Evolutionary conservation across 1,140 invertebrate species (phyloP), one percentile per base, ranked within the genome.

Genomic region (Watersipora subatra): DNA sequence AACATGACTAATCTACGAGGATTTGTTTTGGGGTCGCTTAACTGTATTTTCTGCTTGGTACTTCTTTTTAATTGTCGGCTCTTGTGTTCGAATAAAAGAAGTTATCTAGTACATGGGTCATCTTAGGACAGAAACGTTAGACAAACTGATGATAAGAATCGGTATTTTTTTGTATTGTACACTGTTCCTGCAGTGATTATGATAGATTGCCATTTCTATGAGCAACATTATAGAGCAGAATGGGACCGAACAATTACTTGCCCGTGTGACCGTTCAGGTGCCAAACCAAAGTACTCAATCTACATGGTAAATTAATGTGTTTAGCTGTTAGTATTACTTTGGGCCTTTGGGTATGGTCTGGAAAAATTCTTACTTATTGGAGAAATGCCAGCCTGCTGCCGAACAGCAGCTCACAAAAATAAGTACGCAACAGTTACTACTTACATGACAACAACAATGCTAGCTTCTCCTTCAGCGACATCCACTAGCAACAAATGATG

Each of bases 21-120:
- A n/a, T n/a, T n/a, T n/a, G n/a, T n/a, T n/a, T n/a, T n/a, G n/a
- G n/a, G n/a, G n/a, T n/a, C n/a, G 76, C 91, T 97, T 17, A 93
- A 74, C 86, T 93, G 2, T 97, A 97, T 80, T 85, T 99, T 20
- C 85, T 91, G 2, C 81, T 98, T 29, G 96, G 96, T 2, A 93
- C 91, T 22, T 84, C 89, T 19, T 98, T 99, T 78, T 84, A 99
- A 1, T 78, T 97, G 1, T 89, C 91, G 58, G 96, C 95, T 1
- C 97, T 98, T 81, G 88, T 97, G 95, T 96, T 76, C 86, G 91
- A 29, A 97, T 97, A 70, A 87, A 93, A n/a, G n/a, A n/a, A n/a
- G n/a, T n/a, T n/a, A 55, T 55, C 46, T 97, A 96, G 70, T 75
- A 75, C 84, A 79, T 73, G 67, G 91, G 77, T 25, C 91, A 81